A percentile compares a stretch with the other conserved stretches of the same genome.
Conservation (phyloP, 2,888 invertebrate genomes). For the Andrena haemorrhoa region DNA sequence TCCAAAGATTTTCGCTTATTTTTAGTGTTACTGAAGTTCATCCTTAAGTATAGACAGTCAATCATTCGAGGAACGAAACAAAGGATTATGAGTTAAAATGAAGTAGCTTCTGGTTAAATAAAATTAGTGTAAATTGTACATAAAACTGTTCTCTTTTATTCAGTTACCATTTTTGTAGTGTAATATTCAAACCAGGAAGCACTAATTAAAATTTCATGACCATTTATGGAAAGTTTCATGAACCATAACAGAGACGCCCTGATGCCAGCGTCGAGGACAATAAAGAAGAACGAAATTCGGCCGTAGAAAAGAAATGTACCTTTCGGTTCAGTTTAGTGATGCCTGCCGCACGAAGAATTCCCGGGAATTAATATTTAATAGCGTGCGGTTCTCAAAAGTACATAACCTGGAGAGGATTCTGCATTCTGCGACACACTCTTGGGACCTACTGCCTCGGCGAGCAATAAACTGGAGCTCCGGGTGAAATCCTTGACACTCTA, state of each 20-base stretch:
- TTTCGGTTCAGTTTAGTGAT: neutral
- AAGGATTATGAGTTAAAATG: too few relatives aligned
- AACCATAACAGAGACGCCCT: neutral
- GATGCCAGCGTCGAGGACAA: too few relatives aligned
- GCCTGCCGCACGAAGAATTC: neutral
- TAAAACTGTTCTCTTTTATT: too few relatives aligned
- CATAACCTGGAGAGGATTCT: constrained; percentile 10
- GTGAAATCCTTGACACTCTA: constrained; percentile 16
- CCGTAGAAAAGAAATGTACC: neutral
- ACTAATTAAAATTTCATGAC: neutral
- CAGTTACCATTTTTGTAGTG: too few relatives aligned
- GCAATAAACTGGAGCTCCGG: constrained; percentile 13
- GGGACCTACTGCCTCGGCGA: constrained; percentile 16
- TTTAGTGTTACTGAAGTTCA: too few relatives aligned
- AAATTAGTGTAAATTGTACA: too few relatives aligned
- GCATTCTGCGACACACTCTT: constrained; percentile 13
- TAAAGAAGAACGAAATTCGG: neutral
- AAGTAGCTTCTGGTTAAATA: too few relatives aligned
- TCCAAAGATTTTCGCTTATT: too few relatives aligned
- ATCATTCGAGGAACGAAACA: neutral
- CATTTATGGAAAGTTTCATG: neutral
- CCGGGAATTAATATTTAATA: constrained; percentile 6
- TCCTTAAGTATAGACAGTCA: too few relatives aligned
- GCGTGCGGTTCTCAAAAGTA: neutral
- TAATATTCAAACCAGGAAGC: too few relatives aligned